These are phyloP conservation scores for Apogon hyalosoma DNA, from an alignment of 2,797 vertebrate species.

Conservation along the genomic window DNA sequence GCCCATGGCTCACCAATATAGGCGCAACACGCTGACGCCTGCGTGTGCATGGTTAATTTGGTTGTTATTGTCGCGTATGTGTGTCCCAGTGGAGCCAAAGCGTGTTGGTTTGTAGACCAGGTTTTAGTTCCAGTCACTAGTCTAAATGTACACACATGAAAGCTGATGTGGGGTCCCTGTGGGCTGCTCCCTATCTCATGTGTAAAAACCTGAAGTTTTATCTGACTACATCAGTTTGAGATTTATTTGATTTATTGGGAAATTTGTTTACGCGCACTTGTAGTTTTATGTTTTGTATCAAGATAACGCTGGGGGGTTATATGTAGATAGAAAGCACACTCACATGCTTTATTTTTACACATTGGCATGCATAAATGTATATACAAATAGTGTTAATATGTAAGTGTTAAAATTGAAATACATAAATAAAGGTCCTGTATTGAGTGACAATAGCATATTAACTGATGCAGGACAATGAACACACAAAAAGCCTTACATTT, in stretches of 20 bases:
- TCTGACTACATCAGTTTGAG: conserved; percentile 48
- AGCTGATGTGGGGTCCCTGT: conserved; percentile 67
- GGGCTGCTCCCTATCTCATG: conserved; percentile 41
- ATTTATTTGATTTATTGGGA: conserved; percentile 56
- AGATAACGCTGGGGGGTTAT: conserved; percentile 13
- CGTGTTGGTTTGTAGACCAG: conserved; percentile 60
- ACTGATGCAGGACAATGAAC: conserved; percentile 23
- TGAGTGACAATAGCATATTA: conserved; percentile 3
- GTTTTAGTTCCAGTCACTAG: conserved; percentile 81
- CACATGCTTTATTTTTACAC: conserved; percentile 1
- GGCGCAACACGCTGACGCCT: conserved; percentile 44
- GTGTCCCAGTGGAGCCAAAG: conserved; percentile 64
- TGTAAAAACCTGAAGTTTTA: conserved; percentile 55
- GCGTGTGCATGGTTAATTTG: conserved; percentile 74
- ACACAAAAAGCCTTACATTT: conserved; percentile 39
- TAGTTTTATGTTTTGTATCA: conserved; percentile 44
- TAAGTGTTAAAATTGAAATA: not conserved
- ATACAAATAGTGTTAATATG: not conserved
- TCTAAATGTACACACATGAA: conserved; percentile 71
- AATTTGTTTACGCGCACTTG: conserved; percentile 43
- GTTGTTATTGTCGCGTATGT: conserved; percentile 68
- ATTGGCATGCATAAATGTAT: conserved; percentile 3
- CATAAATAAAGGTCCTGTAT: not conserved
- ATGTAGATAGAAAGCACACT: conserved; percentile 26
- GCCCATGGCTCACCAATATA: conserved; percentile 58